These are phyloP conservation scores for Megaceryle alcyon DNA, from an alignment of 2,797 vertebrate genomes.

Conservation along the genomic window DNA sequence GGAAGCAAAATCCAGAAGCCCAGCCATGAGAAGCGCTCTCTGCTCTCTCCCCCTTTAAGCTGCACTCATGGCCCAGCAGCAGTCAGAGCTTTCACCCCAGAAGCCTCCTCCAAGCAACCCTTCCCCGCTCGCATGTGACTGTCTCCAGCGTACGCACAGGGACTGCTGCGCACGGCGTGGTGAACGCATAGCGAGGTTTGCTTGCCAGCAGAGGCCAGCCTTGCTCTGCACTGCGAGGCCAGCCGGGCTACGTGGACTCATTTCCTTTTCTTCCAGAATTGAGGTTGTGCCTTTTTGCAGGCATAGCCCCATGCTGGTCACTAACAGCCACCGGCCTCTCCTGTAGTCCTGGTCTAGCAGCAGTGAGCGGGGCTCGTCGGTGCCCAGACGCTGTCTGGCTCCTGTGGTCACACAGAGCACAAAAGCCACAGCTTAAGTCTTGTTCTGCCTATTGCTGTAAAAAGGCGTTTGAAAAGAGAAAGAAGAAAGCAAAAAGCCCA, in stretches of 20 bases:
- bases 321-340: not conserved
- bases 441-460: not conserved
- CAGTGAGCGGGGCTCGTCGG: fast-evolving
- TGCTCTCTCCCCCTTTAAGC: too few relatives aligned
- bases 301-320: not conserved
- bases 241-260: not conserved
- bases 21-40: too few relatives aligned
- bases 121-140: too few relatives aligned
- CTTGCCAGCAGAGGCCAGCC: slow-evolving; percentile 68
- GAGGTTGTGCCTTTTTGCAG: not conserved
- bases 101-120: too few relatives aligned
- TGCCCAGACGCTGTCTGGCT: not conserved
- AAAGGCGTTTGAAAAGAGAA: not conserved
- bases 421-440: not conserved
- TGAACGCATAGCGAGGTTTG: not conserved
- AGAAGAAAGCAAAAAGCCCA: not conserved
- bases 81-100: too few relatives aligned
- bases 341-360: not conserved
- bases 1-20: too few relatives aligned
- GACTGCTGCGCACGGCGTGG: too few relatives aligned
- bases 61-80: too few relatives aligned
- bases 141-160: too few relatives aligned
- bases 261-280: not conserved
- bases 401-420: fast-evolving
- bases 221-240: not conserved